Conservation (phyloP, 2,797 vertebrate genomes). For the Eutrigla gurnardus region DNA sequence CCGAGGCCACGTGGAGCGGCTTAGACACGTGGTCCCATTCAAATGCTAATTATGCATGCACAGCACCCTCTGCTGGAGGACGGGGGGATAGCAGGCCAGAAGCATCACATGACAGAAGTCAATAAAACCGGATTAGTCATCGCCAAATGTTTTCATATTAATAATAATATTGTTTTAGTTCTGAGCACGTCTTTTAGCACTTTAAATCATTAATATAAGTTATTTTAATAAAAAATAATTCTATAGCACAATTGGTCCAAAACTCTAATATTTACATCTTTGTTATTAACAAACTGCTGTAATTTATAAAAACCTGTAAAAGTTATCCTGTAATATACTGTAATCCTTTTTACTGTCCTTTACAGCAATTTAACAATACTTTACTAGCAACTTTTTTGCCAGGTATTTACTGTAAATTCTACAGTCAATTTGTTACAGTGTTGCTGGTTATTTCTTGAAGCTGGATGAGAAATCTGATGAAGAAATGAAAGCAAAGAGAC, state of each 20-base stretch:
- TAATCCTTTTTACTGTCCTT: too few species aligned
- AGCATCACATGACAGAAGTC: background rate
- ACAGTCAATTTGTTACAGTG: too few species aligned
- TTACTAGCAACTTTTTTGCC: too few species aligned
- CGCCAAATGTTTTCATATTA: too few species aligned
- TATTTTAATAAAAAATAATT: background rate
- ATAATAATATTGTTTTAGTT: too few species aligned
- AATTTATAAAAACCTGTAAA: too few species aligned
- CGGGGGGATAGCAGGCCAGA: background rate
- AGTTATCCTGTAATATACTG: too few species aligned
- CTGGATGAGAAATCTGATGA: background rate
- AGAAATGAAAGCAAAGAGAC: background rate
- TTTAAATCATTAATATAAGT: background rate
- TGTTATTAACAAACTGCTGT: too few species aligned
- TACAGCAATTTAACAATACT: too few species aligned
- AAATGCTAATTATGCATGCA: constrained; percentile 18
- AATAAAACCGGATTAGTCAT: background rate
- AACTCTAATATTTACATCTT: background rate
- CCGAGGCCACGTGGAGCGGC: constrained; percentile 7
- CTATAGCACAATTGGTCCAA: background rate
- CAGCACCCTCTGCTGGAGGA: constrained; percentile 70
- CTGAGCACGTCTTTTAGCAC: background rate
- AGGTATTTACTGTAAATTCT: too few species aligned
- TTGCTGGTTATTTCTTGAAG: background rate
- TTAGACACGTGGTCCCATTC: constrained; percentile 1